A percentile compares a stretch with the other conserved stretches of the same genome.
Evolutionary conservation across 2,888 invertebrate genomes (phyloP).

Genomic region (Agrotis ipsilon): DNA sequence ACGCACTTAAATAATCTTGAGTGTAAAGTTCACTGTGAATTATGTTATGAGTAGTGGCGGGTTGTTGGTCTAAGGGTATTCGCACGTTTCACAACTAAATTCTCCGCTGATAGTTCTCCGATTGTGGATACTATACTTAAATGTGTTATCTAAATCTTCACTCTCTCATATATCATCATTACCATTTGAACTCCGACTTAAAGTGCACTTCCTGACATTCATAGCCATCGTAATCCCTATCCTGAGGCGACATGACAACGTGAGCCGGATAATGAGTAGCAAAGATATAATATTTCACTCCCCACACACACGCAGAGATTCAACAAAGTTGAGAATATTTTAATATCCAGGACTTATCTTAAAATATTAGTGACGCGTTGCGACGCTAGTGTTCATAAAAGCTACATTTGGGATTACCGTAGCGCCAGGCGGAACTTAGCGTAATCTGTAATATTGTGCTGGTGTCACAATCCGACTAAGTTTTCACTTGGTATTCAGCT

Average conservation of each 20-base stretch:
- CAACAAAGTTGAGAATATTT: slow-evolving; percentile 59
- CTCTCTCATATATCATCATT: slow-evolving; percentile 10
- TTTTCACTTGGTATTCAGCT: slow-evolving; percentile 68
- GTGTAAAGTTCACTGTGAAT: slow-evolving; percentile 19
- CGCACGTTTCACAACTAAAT: not conserved
- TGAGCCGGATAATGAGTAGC: slow-evolving; percentile 34
- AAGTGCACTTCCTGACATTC: slow-evolving; percentile 37
- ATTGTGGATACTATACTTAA: not conserved
- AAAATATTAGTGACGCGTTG: slow-evolving; percentile 60
- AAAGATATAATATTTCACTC: slow-evolving; percentile 42
- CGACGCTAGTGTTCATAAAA: slow-evolving; percentile 66
- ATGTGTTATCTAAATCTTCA: not conserved
- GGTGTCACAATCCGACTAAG: slow-evolving; percentile 67
- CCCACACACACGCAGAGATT: slow-evolving; percentile 26
- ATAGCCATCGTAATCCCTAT: slow-evolving; percentile 33
- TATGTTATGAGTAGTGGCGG: slow-evolving; percentile 20
- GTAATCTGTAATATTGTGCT: slow-evolving; percentile 69
- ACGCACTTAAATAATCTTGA: slow-evolving; percentile 28
- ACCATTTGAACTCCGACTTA: slow-evolving; percentile 25
- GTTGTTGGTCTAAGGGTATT: slow-evolving; percentile 4
- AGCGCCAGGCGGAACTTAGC: slow-evolving; percentile 63
- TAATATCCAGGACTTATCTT: slow-evolving; percentile 65
- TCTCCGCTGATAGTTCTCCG: not conserved
- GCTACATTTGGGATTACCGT: slow-evolving; percentile 71
- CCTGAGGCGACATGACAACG: slow-evolving; percentile 34